Evolutionary conservation across 2,113 vertebrate species (phyloP), one percentile per base, ranked within the genome.

Genomic region (Colinus virginianus): DNA sequence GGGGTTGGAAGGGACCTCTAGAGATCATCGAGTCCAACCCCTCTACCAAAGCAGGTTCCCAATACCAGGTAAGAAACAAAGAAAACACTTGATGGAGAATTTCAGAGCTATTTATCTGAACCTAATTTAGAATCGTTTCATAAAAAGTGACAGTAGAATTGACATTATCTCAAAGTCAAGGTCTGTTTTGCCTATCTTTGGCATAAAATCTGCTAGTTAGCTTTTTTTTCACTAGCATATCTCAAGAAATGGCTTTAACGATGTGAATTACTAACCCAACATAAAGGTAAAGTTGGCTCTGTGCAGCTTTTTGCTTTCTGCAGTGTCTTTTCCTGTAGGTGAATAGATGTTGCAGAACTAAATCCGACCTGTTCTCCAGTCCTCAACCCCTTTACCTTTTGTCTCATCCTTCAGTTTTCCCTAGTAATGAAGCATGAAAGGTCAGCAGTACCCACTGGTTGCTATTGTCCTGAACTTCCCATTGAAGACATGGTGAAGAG

Each of bases 371-470:
- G 6, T 81, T 92, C 13, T 75, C 26, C 28, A 66, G 55, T 43
- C 36, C 77, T 93, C 68, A 32, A 61, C 34, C 74, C 25, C 46
- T 94, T 84, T 72, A 77, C 22, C 45, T 56, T 94, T 93, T 55
- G 69, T 90, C 68, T 66, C 34, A 78, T 78, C 26, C 61, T 66
- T 32, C 46, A 25, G 9, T 62, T 85, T 90, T 88, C 21, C 87
- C 48, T 78, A 55, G 23, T 63, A 23, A 79, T 64, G 61, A 67
- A 64, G 87, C 75, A 90, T 13, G 4, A 64, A 96, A 90, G 69
- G 81, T 80, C 92, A 93, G 84, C 43, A 19, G 34, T 90, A 64
- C 75, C 91, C 90, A 45, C 72, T 16, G 63, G 43, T 90, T 86
- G 86, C 69, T 76, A 42, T 16, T 83, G 45, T 96, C 70, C 66